Base-by-base conservation (phyloP, 53 echinoderm and acorn worm genomes). In the Arbacia lixula region DNA sequence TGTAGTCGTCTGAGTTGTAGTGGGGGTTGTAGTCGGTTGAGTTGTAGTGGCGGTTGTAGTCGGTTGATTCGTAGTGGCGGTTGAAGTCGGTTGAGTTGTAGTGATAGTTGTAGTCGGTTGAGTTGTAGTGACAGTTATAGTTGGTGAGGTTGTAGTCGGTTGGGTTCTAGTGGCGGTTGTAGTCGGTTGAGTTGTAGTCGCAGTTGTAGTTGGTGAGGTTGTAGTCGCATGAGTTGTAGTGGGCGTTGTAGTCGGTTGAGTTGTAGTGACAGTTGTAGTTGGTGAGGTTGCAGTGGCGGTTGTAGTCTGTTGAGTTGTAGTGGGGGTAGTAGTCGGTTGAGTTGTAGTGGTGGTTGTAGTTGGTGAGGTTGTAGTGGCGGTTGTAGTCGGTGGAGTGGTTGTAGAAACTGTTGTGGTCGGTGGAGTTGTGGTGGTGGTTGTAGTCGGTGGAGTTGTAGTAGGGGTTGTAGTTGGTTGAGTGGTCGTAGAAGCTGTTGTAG, bases 381-480 rank as follows among this genome's bases (percentile, higher is more conserved):
- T 22, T 52, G 74, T 73, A 8, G 53, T 29, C 3, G 50, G 36
- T 36, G 12, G 29, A 12, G 74, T 28, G 36, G 29, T n/a, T 53
- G 74, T 53, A 25, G 74, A 46, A 30, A 32, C 11, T 31, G 26
- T 26, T n/a, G 73, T 52, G 6, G 73, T 73, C 22, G 73, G 27
- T 2, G 25, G 29, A 12, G 46, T 8, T 22, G 73, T 17, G 19
- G 73, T 27, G 2, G 71, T 36, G 1, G 71, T 20, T 46, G 2
- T 22, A 0, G 71, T 73, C 6, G 73, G 42, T 29, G 73, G 26
- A 50, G 50, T 19, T 16, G 19, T 24, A 2, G 51, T 29, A 52
- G 73, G 41, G 12, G 73, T 28, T 3, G 49, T 5, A 12, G 46
- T n/a, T 43, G 5, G 4, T 6, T 42, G 20, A 20, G 77, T 53